phyloP scores from a whole-genome alignment of 2,797 vertebrate genomes.

The Dermochelys coriacea region DNA sequence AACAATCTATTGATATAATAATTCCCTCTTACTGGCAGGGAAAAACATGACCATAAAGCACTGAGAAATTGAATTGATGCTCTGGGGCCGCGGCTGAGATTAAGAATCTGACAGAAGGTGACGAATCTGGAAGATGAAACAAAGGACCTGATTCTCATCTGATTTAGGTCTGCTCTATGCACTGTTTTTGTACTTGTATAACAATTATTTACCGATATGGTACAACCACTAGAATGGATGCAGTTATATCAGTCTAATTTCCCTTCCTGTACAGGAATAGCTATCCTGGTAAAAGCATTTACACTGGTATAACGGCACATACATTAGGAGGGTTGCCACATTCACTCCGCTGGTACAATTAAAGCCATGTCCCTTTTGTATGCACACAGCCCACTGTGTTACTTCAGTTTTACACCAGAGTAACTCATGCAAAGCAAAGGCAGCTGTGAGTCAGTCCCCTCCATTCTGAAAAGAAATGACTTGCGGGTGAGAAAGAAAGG shows the following conservation, averaged over 20 bases:
- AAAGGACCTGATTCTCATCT: not conserved
- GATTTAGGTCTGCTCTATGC: not conserved
- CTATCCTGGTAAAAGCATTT: not conserved
- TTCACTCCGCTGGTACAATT: not conserved
- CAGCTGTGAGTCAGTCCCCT: not conserved
- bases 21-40: not conserved
- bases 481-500: not conserved
- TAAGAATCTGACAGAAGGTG: not conserved
- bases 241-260: not conserved
- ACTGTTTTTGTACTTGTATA: not conserved
- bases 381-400: not conserved
- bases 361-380: not conserved
- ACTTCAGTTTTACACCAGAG: not conserved
- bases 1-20: not conserved
- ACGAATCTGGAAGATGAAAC: not conserved
- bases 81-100: not conserved
- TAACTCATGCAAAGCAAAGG: not conserved
- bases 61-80: not conserved
- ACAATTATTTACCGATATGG: not conserved
- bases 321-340: not conserved
- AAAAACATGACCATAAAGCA: not conserved
- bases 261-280: not conserved
- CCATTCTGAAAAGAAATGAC: not conserved
- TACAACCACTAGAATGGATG: not conserved
- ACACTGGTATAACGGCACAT: not conserved